A percentile compares a stretch with the other conserved stretches of the same genome.
phyloP scores from a whole-genome alignment of 2,797 vertebrate species.

The Syngnathus acus region DNA sequence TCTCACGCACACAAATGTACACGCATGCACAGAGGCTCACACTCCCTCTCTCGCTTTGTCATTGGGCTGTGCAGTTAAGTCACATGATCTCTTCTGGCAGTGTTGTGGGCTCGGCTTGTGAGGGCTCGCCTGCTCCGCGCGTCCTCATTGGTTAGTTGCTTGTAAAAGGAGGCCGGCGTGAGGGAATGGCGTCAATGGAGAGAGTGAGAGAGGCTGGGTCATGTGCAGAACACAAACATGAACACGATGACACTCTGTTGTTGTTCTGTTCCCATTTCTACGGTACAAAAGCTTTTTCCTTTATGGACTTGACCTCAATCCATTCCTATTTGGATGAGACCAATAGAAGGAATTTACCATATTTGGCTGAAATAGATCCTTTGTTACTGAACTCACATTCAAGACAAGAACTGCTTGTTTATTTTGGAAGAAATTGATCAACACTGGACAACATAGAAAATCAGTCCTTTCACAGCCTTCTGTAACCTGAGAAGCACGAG shows the following conservation, averaged over 20 bases:
- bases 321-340: too few relatives aligned
- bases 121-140: conserved; percentile 81
- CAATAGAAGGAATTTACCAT: too few relatives aligned
- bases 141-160: conserved; percentile 70
- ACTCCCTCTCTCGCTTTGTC: background rate
- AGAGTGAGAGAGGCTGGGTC: background rate
- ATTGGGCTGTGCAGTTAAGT: conserved; percentile 44
- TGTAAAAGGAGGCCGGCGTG: conserved; percentile 37
- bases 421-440: too few relatives aligned
- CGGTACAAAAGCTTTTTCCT: background rate
- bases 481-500: too few relatives aligned
- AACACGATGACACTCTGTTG: background rate
- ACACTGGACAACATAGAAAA: too few relatives aligned
- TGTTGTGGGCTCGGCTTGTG: conserved; percentile 69
- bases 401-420: too few relatives aligned
- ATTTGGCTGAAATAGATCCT: too few relatives aligned
- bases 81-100: conserved; percentile 62
- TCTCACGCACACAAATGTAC: background rate
- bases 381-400: too few relatives aligned
- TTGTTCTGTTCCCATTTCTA: background rate
- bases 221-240: conserved; percentile 2
- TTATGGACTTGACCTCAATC: background rate
- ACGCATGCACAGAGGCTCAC: background rate
- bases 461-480: too few relatives aligned
- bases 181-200: conserved; percentile 30